Conservation (phyloP, 2,797 vertebrate species). For the Strix occidentalis region DNA sequence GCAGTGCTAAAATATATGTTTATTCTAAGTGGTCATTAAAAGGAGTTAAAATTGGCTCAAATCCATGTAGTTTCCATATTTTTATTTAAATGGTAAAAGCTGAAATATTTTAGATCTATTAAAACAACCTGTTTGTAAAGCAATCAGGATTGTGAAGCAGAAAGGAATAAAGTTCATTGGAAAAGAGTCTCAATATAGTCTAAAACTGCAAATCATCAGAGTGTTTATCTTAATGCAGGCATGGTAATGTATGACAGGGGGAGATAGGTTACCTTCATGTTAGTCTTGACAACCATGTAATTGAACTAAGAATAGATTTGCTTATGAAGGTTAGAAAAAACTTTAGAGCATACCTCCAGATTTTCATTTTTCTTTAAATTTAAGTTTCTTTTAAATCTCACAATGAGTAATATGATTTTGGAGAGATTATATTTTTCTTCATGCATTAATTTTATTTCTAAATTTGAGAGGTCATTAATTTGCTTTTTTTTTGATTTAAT, state of each 20-base stretch:
- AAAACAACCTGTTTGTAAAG: background rate
- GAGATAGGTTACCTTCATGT: background rate
- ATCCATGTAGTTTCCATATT: background rate
- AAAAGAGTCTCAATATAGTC: background rate
- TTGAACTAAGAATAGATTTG: background rate
- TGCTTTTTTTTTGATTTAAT: background rate
- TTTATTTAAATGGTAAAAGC: background rate
- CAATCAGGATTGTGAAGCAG: background rate
- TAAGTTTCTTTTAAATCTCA: background rate
- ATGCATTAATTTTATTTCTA: background rate
- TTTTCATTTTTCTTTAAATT: background rate
- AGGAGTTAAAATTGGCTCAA: background rate
- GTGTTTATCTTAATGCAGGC: background rate
- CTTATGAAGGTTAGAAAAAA: background rate
- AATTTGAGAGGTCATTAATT: background rate
- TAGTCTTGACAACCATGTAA: background rate
- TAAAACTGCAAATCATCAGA: background rate
- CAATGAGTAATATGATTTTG: background rate
- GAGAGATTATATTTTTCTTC: background rate
- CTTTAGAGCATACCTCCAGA: background rate
- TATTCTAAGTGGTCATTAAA: background rate
- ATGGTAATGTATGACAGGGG: background rate
- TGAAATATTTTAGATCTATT: background rate
- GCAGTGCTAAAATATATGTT: background rate
- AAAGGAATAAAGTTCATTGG: background rate